A percentile compares a stretch with the other conserved stretches of the same genome.
Evolutionary conservation across 2,113 vertebrate genomes (phyloP).

Genomic region (Neomonachus schauinslandi): DNA sequence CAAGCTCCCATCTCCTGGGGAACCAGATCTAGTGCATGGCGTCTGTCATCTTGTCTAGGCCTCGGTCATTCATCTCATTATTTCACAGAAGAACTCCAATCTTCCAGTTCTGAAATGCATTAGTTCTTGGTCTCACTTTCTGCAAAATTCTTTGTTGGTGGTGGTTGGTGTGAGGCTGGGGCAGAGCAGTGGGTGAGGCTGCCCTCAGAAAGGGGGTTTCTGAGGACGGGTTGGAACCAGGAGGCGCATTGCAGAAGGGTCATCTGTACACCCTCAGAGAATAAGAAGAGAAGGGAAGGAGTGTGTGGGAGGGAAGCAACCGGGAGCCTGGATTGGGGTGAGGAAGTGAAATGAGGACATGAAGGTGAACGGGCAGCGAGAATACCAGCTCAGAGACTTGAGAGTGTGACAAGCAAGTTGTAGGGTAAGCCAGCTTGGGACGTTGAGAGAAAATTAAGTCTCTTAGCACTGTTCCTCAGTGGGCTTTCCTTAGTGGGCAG

Average conservation of each 20-base stretch:
- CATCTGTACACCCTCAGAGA: neutral
- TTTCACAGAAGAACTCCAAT: neutral
- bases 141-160: accelerated
- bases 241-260: accelerated
- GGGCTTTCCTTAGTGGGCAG: accelerated
- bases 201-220: neutral
- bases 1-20: accelerated
- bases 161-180: neutral
- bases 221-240: no score
- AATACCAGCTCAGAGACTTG: neutral
- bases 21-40: accelerated
- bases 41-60: neutral
- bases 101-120: neutral
- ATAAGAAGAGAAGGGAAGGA: neutral
- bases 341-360: neutral
- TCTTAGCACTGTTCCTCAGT: no score
- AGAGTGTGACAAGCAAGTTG: neutral
- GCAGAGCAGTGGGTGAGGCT: neutral
- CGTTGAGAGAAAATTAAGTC: neutral
- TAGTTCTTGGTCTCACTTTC: neutral
- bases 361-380: neutral
- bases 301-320: neutral
- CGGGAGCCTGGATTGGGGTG: neutral
- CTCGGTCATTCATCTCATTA: neutral
- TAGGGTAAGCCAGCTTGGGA: neutral